Conservation (phyloP, 2,113 vertebrate genomes). For the Acinonyx jubatus region DNA sequence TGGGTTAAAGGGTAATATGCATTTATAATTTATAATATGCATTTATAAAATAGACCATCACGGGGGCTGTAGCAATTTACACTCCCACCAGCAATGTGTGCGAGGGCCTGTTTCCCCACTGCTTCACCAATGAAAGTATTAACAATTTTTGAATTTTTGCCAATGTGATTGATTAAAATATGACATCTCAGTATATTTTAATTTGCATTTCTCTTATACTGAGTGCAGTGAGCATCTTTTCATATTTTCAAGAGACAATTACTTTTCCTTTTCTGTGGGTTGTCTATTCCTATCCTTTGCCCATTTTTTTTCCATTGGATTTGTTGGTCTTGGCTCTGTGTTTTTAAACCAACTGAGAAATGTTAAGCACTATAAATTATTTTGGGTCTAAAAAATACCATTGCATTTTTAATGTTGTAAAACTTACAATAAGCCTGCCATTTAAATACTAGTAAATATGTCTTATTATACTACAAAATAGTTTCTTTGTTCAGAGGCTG, state of each 20-base stretch:
- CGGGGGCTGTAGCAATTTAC: too few species aligned
- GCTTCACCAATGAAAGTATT: not conserved
- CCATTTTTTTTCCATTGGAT: constrained; percentile 27
- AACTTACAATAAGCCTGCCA: constrained; percentile 78
- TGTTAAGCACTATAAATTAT: constrained; percentile 75
- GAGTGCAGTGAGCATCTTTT: not conserved
- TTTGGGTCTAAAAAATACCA: constrained; percentile 67
- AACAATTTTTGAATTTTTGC: not conserved
- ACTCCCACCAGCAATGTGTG: not conserved
- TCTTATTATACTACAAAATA: constrained; percentile 81
- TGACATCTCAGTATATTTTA: not conserved
- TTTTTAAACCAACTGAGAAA: constrained; percentile 56
- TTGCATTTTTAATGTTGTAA: constrained; percentile 79
- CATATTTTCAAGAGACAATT: not conserved
- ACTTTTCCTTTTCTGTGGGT: not conserved
- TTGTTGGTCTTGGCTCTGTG: not conserved
- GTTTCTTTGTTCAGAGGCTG: constrained; percentile 77
- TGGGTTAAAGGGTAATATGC: not conserved
- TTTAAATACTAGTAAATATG: constrained; percentile 83
- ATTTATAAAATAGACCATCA: not conserved
- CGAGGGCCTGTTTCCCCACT: not conserved
- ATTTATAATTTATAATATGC: not conserved
- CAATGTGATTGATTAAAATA: not conserved
- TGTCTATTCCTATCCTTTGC: constrained; percentile 15
- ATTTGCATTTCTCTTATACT: constrained; percentile 25